These are phyloP conservation scores for Eurosta solidaginis DNA, from an alignment of 1,140 invertebrate genomes.

Conservation along the genomic window DNA sequence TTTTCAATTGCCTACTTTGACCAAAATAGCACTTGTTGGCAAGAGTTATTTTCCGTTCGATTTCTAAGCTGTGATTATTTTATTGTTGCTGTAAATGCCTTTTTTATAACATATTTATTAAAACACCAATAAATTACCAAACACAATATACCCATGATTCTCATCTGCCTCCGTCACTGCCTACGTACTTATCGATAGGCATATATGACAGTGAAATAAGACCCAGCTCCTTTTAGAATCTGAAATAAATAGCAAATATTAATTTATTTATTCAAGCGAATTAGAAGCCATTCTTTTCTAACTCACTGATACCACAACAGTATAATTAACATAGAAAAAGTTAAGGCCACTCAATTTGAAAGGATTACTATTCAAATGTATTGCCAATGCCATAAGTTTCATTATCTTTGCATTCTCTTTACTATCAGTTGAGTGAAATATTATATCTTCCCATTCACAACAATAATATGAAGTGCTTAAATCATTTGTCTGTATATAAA, in stretches of 20 bases:
- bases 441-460: slow-evolving; percentile 44
- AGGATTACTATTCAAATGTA: slow-evolving; percentile 47
- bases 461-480: slow-evolving; percentile 46
- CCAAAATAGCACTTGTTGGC: too few species aligned
- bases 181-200: slow-evolving; percentile 23
- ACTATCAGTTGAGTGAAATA: slow-evolving; percentile 42
- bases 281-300: not conserved
- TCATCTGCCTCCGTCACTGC: not conserved
- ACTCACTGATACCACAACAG: slow-evolving; percentile 37
- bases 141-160: not conserved
- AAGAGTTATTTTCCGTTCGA: too few species aligned
- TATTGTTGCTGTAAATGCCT: too few species aligned
- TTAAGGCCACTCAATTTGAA: slow-evolving; percentile 47
- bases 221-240: slow-evolving; percentile 29
- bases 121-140: not conserved
- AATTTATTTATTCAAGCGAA: not conserved
- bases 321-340: slow-evolving; percentile 49
- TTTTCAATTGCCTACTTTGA: too few species aligned
- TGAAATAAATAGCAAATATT: not conserved
- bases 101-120: too few species aligned
- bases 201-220: slow-evolving; percentile 32
- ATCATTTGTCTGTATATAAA: slow-evolving; percentile 40
- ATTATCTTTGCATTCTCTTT: slow-evolving; percentile 45
- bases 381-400: slow-evolving; percentile 45
- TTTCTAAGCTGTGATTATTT: too few species aligned